Evolutionary conservation across 2,888 invertebrate species (phyloP), one percentile per base, ranked within the genome.

Genomic region (Liposcelis brunnea): DNA sequence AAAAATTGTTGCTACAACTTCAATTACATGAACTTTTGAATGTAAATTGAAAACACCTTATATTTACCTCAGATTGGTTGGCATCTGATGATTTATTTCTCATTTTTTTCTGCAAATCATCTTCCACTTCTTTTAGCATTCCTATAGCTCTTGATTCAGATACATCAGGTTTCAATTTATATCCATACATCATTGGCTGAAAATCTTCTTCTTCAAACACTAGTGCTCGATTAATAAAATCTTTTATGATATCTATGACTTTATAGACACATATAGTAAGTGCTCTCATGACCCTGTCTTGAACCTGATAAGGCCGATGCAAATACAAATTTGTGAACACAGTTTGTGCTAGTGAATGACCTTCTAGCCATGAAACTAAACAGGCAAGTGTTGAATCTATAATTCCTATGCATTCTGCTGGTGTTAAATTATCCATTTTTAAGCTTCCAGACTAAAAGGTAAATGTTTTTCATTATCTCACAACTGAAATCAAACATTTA

Each of bases 181-280:
- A 90, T 36, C 90, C 89, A 58, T 93, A 94, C 38, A 82, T 80
- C 64, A 89, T 80, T 18, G 89, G 80, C 62, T 95, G 91, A 60
- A 95, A 95, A 60, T 97, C 95, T 67, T 97, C 97, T 64, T 95
- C 89, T 65, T 90, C 89, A 63, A 82, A 89, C 11, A 90, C 89
- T 60, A 80, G 74, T 18, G 85, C 87, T 56, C 80, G 80, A 59
- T 80, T 80, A 47, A 91, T 80, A 58, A 85, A 84, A 55, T 91
- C 87, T 58, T 86, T 78, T 43, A 94, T 86, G 44, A 86, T 73
- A 59, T 89, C 87, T 49, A 94, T 74, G 31, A 91, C 70, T 65
- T 94, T 93, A 55, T 94, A 80, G 35, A 90, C 74, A 43, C 83
- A 79, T 53, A 86, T 76, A 57, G 83, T 85, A 62, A 91, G 93